Evolutionary conservation across 2,113 vertebrate genomes (phyloP).

Genomic region (Spea multiplicata): DNA sequence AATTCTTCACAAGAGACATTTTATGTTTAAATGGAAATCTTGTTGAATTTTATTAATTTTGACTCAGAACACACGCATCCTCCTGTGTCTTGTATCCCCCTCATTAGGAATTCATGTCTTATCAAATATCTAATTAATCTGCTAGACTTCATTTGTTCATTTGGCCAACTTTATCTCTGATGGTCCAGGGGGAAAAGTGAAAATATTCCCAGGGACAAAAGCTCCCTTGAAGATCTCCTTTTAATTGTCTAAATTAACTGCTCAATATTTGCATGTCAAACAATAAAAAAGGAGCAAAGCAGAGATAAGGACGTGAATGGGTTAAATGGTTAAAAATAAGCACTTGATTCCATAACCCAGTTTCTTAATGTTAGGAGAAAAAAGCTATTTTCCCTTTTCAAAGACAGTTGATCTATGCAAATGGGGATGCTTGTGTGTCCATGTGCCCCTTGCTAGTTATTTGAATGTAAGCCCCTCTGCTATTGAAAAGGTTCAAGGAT

Average conservation of each 20-base stretch:
- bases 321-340: conserved; percentile 85
- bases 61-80: conserved; percentile 94
- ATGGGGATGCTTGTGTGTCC: conserved; percentile 85
- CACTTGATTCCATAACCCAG: conserved; percentile 87
- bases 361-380: conserved; percentile 85
- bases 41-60: conserved; percentile 99
- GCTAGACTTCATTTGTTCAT: conserved; percentile 96
- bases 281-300: conserved; percentile 78
- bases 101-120: conserved; percentile 99
- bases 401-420: conserved; percentile 92
- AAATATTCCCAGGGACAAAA: conserved; percentile 88
- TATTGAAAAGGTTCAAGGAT: conserved; percentile 99
- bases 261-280: conserved; percentile 99
- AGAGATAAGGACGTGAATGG: conserved; percentile 81
- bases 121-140: conserved; percentile 99
- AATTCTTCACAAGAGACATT: conserved; percentile 96
- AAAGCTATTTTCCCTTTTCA: conserved; percentile 73
- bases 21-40: conserved; percentile 99
- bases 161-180: conserved; percentile 92
- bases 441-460: conserved; percentile 93
- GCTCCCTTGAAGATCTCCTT: conserved; percentile 95
- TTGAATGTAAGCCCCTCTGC: conserved; percentile 98
- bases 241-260: conserved; percentile 99
- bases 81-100: conserved; percentile 98
- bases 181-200: conserved; percentile 86